Conservation (phyloP, 2,888 invertebrate genomes). For the Sarcophaga subvicina region DNA sequence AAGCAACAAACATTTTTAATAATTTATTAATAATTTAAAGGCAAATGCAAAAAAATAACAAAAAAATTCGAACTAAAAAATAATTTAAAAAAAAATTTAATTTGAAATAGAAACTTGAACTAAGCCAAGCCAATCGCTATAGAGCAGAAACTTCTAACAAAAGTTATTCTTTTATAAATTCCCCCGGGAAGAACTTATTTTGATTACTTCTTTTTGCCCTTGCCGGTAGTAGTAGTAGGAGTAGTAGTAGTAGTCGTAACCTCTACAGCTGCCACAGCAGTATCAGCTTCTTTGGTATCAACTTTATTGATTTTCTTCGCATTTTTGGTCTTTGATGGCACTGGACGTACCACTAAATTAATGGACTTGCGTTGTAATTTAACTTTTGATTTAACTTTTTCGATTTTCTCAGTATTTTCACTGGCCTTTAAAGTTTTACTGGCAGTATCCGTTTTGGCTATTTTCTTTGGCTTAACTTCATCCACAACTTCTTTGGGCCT, state of each 20-base stretch:
- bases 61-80: too few relatives aligned
- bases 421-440: neutral
- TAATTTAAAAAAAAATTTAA: too few relatives aligned
- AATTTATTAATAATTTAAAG: too few relatives aligned
- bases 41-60: too few relatives aligned
- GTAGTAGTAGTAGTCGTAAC: neutral
- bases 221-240: neutral
- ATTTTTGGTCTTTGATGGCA: conserved; percentile 25
- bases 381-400: conserved; percentile 44
- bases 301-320: conserved; percentile 18
- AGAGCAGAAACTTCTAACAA: too few relatives aligned
- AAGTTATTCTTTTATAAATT: too few relatives aligned
- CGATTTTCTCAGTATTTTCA: neutral
- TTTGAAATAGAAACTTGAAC: too few relatives aligned
- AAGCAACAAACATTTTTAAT: too few relatives aligned
- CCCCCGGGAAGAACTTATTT: too few relatives aligned
- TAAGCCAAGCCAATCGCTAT: too few relatives aligned
- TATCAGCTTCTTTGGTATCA: conserved; percentile 12
- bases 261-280: neutral
- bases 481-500: conserved; percentile 10
- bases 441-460: conserved; percentile 22
- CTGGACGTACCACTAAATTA: conserved; percentile 32
- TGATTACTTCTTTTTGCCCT: conserved; percentile 36
- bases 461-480: conserved; percentile 30
- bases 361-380: conserved; percentile 32